Conservation (phyloP, 2,113 vertebrate species). For the Pachyramphus minor region DNA sequence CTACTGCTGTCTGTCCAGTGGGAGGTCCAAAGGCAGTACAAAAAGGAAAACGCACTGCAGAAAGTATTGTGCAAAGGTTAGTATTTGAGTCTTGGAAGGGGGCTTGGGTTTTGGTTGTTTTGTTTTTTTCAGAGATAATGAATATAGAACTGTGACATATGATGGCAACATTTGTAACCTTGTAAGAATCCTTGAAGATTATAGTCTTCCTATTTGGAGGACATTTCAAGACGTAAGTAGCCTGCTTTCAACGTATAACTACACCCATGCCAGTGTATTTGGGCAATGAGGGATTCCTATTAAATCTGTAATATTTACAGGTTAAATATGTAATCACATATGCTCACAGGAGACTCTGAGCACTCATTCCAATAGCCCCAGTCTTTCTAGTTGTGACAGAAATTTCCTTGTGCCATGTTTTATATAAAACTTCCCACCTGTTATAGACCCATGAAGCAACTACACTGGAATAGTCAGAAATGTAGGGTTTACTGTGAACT, state of each 20-base stretch:
- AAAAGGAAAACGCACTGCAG: conserved; percentile 79
- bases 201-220: neutral
- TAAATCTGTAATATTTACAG: too few relatives aligned
- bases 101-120: neutral
- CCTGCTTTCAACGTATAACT: neutral
- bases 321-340: neutral
- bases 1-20: conserved; percentile 82
- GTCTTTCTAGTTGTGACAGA: neutral
- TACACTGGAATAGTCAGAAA: neutral
- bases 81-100: neutral
- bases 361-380: neutral
- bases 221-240: neutral
- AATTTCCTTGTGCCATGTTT: neutral
- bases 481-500: neutral
- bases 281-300: neutral
- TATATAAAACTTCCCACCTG: neutral
- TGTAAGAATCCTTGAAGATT: neutral
- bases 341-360: neutral
- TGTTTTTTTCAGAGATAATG: neutral
- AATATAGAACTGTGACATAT: neutral
- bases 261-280: neutral
- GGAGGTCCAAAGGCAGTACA: conserved; percentile 76
- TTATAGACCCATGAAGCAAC: neutral
- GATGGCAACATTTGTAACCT: neutral
- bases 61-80: conserved; percentile 83